Evolutionary conservation across 2,888 invertebrate genomes (phyloP).

Genomic region (Leptothorax acervorum): DNA sequence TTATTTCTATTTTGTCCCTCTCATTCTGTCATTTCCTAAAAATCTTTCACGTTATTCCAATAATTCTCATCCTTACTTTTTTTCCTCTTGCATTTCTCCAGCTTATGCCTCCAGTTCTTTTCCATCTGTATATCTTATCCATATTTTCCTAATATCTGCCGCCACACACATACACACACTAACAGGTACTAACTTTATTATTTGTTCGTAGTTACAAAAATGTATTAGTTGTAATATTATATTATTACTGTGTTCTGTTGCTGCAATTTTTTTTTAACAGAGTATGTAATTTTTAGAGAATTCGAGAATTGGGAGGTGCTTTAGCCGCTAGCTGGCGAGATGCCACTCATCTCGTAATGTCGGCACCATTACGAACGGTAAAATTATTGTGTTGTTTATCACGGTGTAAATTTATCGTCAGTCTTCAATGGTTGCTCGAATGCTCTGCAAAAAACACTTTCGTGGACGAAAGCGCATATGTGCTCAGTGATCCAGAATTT

Average conservation of each 20-base stretch:
- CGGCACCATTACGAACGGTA: slow-evolving; percentile 92
- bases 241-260: slow-evolving; percentile 3
- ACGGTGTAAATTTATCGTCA: slow-evolving; percentile 92
- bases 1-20: neutral
- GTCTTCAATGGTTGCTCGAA: slow-evolving; percentile 94
- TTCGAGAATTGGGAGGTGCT: slow-evolving; percentile 93
- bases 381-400: slow-evolving; percentile 95
- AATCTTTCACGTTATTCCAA: neutral
- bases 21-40: neutral
- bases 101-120: neutral
- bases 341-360: slow-evolving; percentile 96
- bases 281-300: slow-evolving; percentile 84
- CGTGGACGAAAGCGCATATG: slow-evolving; percentile 92
- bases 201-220: neutral
- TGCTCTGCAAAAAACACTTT: slow-evolving; percentile 93
- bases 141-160: neutral
- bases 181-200: neutral
- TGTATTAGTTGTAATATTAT: neutral
- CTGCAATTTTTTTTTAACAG: neutral
- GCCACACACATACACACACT: neutral
- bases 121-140: neutral
- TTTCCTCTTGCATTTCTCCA: neutral
- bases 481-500: slow-evolving; percentile 91
- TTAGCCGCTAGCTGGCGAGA: slow-evolving; percentile 91
- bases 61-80: neutral